phyloP scores from a whole-genome alignment of 1,140 invertebrate species.

The Drosophila leontia region DNA sequence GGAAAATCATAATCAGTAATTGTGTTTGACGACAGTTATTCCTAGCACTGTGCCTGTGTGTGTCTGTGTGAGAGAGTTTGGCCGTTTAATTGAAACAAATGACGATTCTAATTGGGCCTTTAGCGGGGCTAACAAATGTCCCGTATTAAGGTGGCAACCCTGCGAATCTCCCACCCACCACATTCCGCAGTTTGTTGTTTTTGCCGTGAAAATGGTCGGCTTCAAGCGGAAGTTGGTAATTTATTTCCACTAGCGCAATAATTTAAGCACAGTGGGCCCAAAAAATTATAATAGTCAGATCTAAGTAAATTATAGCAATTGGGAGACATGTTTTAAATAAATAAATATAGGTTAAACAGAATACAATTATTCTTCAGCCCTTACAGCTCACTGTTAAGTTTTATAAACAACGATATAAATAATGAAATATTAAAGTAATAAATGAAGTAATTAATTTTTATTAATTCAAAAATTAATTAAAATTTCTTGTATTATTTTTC shows the following conservation, averaged over 20 bases:
- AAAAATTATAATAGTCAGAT: neutral
- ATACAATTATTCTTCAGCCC: too few relatives aligned
- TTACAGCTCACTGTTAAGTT: too few relatives aligned
- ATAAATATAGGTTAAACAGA: neutral
- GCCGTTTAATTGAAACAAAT: slow-evolving; percentile 62
- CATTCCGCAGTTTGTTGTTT: slow-evolving; percentile 33
- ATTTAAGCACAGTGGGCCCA: slow-evolving; percentile 44
- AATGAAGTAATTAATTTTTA: neutral
- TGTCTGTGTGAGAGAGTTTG: slow-evolving; percentile 30
- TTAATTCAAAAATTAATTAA: neutral
- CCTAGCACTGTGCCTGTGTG: slow-evolving; percentile 23
- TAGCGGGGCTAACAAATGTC: slow-evolving; percentile 47
- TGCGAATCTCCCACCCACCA: slow-evolving; percentile 28
- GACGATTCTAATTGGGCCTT: slow-evolving; percentile 60
- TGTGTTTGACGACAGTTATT: slow-evolving; percentile 77
- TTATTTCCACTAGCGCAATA: slow-evolving; percentile 62
- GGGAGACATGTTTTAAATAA: neutral
- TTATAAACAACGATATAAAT: too few relatives aligned
- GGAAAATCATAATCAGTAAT: slow-evolving; percentile 82
- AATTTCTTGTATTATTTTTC: neutral
- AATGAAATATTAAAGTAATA: neutral
- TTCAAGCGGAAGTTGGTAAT: slow-evolving; percentile 68
- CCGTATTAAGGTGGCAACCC: slow-evolving; percentile 56
- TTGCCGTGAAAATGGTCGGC: slow-evolving; percentile 44
- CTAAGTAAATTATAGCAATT: neutral